These are phyloP conservation scores for Tylochromis polylepis DNA, from an alignment of 2,113 vertebrate species.

Conservation along the genomic window DNA sequence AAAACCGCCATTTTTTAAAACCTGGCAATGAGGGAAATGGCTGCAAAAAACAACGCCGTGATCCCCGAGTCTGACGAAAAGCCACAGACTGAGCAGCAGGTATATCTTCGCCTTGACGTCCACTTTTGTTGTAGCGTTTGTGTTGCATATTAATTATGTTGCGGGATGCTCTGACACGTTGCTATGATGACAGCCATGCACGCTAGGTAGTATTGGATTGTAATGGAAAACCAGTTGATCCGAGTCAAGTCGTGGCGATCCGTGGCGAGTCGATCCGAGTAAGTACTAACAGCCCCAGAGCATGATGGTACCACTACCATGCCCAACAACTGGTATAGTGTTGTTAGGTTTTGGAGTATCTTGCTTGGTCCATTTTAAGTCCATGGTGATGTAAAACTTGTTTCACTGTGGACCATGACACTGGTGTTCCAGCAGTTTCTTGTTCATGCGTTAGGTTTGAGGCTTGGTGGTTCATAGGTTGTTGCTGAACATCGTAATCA, in stretches of 20 bases:
- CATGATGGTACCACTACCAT: neutral
- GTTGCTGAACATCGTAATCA: neutral
- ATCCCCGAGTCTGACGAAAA: neutral
- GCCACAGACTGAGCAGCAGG: neutral
- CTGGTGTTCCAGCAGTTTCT: neutral
- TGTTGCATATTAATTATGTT: neutral
- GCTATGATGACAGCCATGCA: neutral
- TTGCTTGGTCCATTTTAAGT: neutral
- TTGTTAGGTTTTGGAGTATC: neutral
- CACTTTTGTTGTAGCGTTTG: neutral
- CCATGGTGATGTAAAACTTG: neutral
- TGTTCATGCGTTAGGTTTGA: neutral
- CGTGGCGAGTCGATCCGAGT: neutral
- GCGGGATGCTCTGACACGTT: fast-evolving
- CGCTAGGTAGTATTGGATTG: neutral
- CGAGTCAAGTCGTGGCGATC: fast-evolving
- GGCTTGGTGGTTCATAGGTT: neutral
- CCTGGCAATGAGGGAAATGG: neutral
- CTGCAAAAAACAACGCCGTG: neutral
- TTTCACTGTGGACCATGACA: neutral
- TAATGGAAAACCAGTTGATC: neutral
- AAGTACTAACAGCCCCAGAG: neutral
- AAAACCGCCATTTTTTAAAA: fast-evolving
- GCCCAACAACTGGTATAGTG: neutral
- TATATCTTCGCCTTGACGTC: neutral